phyloP scores from a whole-genome alignment of 2,113 vertebrate species.

The Alectura lathami region DNA sequence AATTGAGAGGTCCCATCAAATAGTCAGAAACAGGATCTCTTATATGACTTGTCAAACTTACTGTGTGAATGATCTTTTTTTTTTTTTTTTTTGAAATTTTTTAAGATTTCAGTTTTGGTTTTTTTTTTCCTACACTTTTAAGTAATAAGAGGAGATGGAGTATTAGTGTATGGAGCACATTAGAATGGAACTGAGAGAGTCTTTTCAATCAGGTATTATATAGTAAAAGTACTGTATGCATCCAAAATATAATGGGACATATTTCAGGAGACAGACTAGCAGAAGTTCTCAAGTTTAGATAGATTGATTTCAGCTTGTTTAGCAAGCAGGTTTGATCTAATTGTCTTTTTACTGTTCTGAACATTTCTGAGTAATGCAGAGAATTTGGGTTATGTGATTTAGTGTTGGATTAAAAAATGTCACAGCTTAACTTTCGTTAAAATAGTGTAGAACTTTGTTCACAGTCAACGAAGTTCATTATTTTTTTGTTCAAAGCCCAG shows the following conservation, averaged over 20 bases:
- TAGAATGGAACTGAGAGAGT: not conserved
- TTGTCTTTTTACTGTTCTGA: not conserved
- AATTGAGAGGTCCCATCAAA: not conserved
- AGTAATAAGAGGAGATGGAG: not conserved
- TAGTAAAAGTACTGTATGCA: not conserved
- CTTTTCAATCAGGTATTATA: not conserved
- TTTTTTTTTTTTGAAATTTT: not conserved
- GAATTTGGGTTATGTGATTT: constrained; percentile 5
- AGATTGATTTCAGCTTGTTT: constrained; percentile 5
- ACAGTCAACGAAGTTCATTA: constrained; percentile 56
- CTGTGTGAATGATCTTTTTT: not conserved
- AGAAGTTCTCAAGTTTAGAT: not conserved
- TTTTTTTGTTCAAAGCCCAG: constrained; percentile 70
- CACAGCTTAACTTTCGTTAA: constrained; percentile 34
- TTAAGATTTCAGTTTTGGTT: not conserved
- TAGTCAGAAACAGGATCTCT: not conserved
- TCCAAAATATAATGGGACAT: not conserved
- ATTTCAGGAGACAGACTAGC: not conserved
- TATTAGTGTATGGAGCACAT: not conserved
- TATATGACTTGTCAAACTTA: not conserved
- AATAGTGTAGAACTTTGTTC: constrained; percentile 9
- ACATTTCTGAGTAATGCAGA: constrained; percentile 9
- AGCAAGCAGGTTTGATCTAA: not conserved
- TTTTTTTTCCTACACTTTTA: not conserved
- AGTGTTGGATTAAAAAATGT: constrained; percentile 27